Conservation (phyloP, 1,140 invertebrate species). For the Drosophila leontia region DNA sequence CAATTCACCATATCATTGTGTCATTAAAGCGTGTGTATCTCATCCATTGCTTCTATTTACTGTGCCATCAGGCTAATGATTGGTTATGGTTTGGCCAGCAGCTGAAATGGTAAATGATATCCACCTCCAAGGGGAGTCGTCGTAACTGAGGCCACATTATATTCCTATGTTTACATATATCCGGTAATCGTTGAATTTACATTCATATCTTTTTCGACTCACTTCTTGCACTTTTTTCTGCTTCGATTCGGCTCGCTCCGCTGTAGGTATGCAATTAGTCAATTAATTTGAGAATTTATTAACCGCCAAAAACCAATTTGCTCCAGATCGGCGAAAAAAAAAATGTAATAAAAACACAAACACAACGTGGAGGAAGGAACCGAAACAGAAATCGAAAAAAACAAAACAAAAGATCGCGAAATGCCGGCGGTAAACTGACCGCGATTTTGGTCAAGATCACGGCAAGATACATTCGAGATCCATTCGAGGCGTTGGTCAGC, state of each 20-base stretch:
- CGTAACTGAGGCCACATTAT: background rate
- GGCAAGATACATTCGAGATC: slow-evolving; percentile 35
- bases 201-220: slow-evolving; percentile 27
- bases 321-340: slow-evolving; percentile 62
- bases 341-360: slow-evolving; percentile 45
- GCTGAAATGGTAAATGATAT: background rate
- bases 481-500: slow-evolving; percentile 60
- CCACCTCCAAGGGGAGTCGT: slow-evolving; percentile 33
- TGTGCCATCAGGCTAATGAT: slow-evolving; percentile 14
- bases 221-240: slow-evolving; percentile 21
- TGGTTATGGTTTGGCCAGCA: slow-evolving; percentile 21
- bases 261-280: slow-evolving; percentile 83
- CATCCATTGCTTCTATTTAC: slow-evolving; percentile 29
- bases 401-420: slow-evolving; percentile 39
- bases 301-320: slow-evolving; percentile 83
- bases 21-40: slow-evolving; percentile 28
- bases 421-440: slow-evolving; percentile 76
- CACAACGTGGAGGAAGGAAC: slow-evolving; percentile 7
- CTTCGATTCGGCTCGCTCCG: slow-evolving; percentile 19
- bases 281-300: slow-evolving; percentile 84
- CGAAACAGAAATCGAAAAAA: slow-evolving; percentile 5
- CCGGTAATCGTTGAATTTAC: slow-evolving; percentile 29
- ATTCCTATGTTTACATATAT: slow-evolving; percentile 8
- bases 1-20: slow-evolving; percentile 35
- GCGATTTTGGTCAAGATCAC: slow-evolving; percentile 36